Evolutionary conservation across 2,888 invertebrate species (phyloP), one percentile per base, ranked within the genome.

Genomic region (Crocallis elinguaria): DNA sequence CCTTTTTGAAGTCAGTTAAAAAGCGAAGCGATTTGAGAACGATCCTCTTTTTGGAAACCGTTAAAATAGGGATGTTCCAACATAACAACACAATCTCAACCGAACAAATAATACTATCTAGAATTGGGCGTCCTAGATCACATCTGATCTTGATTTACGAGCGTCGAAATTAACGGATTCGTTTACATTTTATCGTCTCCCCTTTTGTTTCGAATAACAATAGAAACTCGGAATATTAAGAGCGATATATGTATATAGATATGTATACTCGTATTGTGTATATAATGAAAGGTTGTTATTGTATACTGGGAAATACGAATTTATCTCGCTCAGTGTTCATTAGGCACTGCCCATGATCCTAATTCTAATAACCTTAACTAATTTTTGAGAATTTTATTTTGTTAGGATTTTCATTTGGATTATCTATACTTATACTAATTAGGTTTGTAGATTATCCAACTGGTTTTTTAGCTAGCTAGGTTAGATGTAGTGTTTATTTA

Each of bases 151-250:
- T 25, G 43, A 33, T 43, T 33, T 33, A 43, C 43, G 32, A 43
- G 27, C 14, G 25, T 0, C 21, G 12, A 43, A 16, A 30, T 32
- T 37, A 49, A 35, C 25, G 23, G 16, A 30, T 37, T 23, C 37
- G 13, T 36, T 49, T 19, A 32, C 43, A 44, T 43, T 38, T 23
- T 36, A 50, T 44, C 36, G 30, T 37, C 27, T 36, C 3, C 35
- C 49, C 27, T 42, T n/a, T 49, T 49, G 48, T 35, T 42, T 36
- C 29, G 13, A 27, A 32, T 12, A 39, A 41, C 35, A 21, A 49
- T 35, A 35, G 33, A 13, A n/a, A 27, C 21, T 25, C 9, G 17
- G 21, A n/a, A 39, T 12, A 16, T 14, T 29, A 23, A 29, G n/a
- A 16, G 29, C 21, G n/a, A n/a, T n/a, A n/a, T n/a, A n/a, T n/a